Percentiles rank a stretch among this genome's conserved stretches.
Conservation (phyloP, 2,888 invertebrate species). For the Troides oblongomaculatus region DNA sequence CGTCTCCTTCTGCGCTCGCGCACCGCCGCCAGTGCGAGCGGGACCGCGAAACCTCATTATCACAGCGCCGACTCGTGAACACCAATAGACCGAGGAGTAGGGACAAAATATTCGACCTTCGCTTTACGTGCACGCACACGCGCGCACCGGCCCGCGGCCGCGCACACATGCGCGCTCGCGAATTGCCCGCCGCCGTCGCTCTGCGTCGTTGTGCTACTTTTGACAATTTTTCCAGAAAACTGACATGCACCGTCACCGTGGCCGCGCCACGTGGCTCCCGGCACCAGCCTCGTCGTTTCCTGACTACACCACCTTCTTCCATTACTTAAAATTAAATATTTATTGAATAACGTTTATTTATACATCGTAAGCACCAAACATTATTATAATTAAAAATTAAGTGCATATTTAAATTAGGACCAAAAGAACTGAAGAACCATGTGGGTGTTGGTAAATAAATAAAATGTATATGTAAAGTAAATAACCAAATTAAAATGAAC, state of each 20-base stretch:
- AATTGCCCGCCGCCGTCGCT: conserved; percentile 50
- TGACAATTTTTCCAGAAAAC: conserved; percentile 79
- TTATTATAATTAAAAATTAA: not conserved
- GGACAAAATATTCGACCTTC: conserved; percentile 80
- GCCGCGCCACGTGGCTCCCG: conserved; percentile 49
- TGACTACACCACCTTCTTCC: conserved; percentile 1
- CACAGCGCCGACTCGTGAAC: conserved; percentile 76
- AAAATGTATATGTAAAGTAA: not conserved
- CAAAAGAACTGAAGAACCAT: not conserved
- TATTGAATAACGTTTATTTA: not conserved
- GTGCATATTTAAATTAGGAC: not conserved
- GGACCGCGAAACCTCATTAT: conserved; percentile 71
- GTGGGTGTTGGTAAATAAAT: not conserved
- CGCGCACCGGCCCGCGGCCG: conserved; percentile 56
- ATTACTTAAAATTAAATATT: not conserved
- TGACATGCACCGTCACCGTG: conserved; percentile 72
- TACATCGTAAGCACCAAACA: not conserved
- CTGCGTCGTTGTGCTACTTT: conserved; percentile 70
- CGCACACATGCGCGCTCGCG: conserved; percentile 57
- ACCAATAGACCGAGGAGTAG: conserved; percentile 79
- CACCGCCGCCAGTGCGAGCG: conserved; percentile 53
- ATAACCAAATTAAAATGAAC: not conserved
- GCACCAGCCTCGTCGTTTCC: conserved; percentile 5
- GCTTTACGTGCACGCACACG: conserved; percentile 73
- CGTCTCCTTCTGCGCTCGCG: conserved; percentile 59